Conservation (phyloP, 2,888 invertebrate genomes). For the Onchidella celtica region DNA sequence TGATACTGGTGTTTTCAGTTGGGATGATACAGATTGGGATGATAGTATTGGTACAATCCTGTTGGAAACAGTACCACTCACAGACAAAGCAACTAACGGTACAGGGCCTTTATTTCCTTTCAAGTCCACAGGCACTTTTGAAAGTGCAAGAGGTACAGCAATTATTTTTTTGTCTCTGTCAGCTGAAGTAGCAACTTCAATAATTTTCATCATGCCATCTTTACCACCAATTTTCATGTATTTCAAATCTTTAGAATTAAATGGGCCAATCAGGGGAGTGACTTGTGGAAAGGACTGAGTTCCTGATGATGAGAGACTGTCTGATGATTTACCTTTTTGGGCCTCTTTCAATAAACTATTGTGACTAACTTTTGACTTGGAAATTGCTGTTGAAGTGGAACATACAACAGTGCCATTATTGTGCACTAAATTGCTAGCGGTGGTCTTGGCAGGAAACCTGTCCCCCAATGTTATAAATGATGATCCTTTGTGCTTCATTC, state of each 20-base stretch:
- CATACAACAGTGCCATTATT: slow-evolving; percentile 3
- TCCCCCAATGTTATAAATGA: neutral
- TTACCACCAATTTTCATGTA: slow-evolving; percentile 48
- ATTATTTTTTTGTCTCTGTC: slow-evolving; percentile 40
- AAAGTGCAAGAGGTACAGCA: slow-evolving; percentile 39
- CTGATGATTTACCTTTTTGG: too few relatives aligned
- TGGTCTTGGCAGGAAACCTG: neutral
- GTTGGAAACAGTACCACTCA: slow-evolving; percentile 13
- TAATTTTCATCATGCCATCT: slow-evolving; percentile 45
- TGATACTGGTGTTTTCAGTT: neutral
- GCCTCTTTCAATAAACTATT: neutral
- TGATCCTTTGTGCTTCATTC: slow-evolving; percentile 1
- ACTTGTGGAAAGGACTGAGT: neutral
- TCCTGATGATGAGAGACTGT: neutral
- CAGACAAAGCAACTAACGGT: slow-evolving; percentile 28
- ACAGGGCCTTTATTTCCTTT: slow-evolving; percentile 16
- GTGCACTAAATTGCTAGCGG: neutral
- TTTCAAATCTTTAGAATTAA: slow-evolving; percentile 42
- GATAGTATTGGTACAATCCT: slow-evolving; percentile 23
- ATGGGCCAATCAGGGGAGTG: slow-evolving; percentile 21
- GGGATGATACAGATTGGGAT: neutral
- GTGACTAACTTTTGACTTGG: too few relatives aligned
- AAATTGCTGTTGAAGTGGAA: neutral
- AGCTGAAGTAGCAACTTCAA: slow-evolving; percentile 17
- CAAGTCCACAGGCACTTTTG: neutral